A percentile compares a stretch with the other conserved stretches of the same genome.
Conservation (phyloP, 2,113 vertebrate species). For the Poecile atricapillus region DNA sequence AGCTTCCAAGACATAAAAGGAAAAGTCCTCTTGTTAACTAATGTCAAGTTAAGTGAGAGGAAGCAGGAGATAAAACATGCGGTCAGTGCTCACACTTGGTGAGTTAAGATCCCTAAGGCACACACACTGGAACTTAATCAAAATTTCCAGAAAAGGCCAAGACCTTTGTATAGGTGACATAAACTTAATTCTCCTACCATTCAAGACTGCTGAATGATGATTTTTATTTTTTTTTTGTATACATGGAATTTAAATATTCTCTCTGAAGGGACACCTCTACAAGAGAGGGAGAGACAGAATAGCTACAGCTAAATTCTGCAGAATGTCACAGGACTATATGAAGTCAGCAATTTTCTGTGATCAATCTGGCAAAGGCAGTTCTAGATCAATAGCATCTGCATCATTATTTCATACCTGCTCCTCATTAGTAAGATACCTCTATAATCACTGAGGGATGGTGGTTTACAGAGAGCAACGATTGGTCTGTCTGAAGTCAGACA, state of each 20-base stretch:
- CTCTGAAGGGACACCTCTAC: background rate
- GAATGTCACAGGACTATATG: background rate
- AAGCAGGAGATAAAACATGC: background rate
- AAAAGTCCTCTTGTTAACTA: slow-evolving; percentile 29
- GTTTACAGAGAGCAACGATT: background rate
- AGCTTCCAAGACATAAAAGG: slow-evolving; percentile 9
- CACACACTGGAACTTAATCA: background rate
- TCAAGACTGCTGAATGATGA: background rate
- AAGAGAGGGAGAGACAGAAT: background rate
- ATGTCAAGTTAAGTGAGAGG: background rate
- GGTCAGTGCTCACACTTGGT: background rate
- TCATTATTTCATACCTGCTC: background rate
- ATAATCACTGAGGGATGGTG: background rate
- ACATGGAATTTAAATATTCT: background rate
- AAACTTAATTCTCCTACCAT: background rate
- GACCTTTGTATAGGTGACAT: background rate
- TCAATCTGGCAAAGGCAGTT: background rate
- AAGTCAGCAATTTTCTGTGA: background rate
- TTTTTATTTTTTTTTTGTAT: background rate
- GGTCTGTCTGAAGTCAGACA: background rate
- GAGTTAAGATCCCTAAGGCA: background rate
- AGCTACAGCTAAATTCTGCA: background rate
- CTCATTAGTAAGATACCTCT: background rate
- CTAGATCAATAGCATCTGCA: background rate
- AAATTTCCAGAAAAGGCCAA: background rate